Conservation (phyloP, 2,888 invertebrate species). For the Drosophila macrospina region DNA sequence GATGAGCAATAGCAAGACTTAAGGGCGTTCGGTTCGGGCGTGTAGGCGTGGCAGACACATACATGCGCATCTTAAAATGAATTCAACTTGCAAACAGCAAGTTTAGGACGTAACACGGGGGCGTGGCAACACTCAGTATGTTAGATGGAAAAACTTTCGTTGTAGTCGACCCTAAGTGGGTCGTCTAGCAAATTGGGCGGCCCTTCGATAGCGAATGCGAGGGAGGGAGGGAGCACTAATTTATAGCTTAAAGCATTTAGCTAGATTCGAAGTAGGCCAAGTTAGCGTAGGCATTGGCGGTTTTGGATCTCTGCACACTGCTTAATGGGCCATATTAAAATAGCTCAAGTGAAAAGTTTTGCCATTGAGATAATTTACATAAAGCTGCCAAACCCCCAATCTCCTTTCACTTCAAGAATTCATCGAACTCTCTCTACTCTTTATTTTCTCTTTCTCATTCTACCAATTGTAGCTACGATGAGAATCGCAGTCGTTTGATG, state of each 20-base stretch:
- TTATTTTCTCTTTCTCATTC: too few relatives aligned
- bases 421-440: not conserved
- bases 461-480: conserved; percentile 82
- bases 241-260: conserved; percentile 73
- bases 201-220: conserved; percentile 15
- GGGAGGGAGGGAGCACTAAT: conserved; percentile 47
- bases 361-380: conserved; percentile 67
- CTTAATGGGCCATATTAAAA: conserved; percentile 75
- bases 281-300: conserved; percentile 34
- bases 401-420: not conserved
- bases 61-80: conserved; percentile 58
- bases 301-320: conserved; percentile 66
- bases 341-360: conserved; percentile 75
- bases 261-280: conserved; percentile 67
- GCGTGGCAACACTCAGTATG: conserved; percentile 20
- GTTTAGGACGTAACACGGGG: conserved; percentile 6
- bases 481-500: conserved; percentile 86
- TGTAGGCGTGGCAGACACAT: conserved; percentile 27
- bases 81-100: conserved; percentile 68
- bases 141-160: conserved; percentile 39
- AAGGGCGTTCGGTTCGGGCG: conserved; percentile 5
- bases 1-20: conserved; percentile 71
- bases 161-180: conserved; percentile 42
- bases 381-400: not conserved
- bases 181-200: conserved; percentile 23